Evolutionary conservation across 2,113 vertebrate species (phyloP).

Genomic region (Puntigrus tetrazona): DNA sequence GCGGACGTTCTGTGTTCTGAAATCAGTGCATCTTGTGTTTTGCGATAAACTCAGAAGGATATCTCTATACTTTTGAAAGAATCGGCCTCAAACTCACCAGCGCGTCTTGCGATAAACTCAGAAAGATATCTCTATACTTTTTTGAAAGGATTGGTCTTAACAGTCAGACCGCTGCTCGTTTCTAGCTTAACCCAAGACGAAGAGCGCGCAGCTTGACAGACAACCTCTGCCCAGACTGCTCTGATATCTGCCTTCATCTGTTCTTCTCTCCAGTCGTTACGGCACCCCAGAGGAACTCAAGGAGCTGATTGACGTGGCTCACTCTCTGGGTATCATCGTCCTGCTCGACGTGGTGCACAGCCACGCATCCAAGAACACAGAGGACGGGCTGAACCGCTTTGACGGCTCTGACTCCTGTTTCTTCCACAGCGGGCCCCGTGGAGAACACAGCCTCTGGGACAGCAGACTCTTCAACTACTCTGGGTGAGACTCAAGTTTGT

Average conservation of each 20-base stretch:
- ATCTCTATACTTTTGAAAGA: not conserved
- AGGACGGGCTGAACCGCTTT: constrained; percentile 91
- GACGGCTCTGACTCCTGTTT: constrained; percentile 93
- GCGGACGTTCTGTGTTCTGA: not conserved
- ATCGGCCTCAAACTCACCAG: not conserved
- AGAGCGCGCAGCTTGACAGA: constrained; percentile 1
- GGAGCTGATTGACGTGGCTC: constrained; percentile 89
- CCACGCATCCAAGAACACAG: constrained; percentile 93
- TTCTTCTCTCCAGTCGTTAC: constrained; percentile 79
- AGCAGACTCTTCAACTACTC: constrained; percentile 94
- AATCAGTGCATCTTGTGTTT: not conserved
- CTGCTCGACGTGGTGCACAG: constrained; percentile 95
- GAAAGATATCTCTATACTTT: not conserved
- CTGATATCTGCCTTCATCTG: constrained; percentile 2
- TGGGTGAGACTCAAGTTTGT: constrained; percentile 73
- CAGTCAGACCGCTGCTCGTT: not conserved
- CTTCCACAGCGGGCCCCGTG: constrained; percentile 88
- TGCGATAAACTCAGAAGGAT: not conserved
- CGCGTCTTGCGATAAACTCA: not conserved
- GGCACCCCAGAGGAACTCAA: constrained; percentile 94
- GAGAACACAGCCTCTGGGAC: constrained; percentile 89
- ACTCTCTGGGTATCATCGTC: constrained; percentile 90
- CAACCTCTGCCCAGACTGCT: not conserved
- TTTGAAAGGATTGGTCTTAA: not conserved
- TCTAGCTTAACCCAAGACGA: not conserved